Evolutionary conservation across 2,113 vertebrate genomes (phyloP), one percentile per base, ranked within the genome.

Genomic region (Clupea harengus): DNA sequence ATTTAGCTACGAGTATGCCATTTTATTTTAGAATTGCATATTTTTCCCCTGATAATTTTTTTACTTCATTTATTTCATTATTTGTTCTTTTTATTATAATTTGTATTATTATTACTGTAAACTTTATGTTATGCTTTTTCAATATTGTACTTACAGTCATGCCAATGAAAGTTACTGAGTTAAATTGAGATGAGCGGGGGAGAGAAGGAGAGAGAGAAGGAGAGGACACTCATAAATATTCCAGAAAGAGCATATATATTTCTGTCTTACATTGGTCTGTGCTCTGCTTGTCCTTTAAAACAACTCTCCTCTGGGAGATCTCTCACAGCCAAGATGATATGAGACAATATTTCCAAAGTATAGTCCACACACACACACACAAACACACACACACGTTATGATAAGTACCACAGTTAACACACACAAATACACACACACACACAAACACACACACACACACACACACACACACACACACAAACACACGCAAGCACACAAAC

Each of bases 181-280:
- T 1, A 1, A 39, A 39, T 39, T 39, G 39, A 39, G 39, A 39
- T 2, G 1, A 39, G 39, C 39, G 7, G 9, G n/a, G 6, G n/a
- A 25, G 60, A 64, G n/a, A 22, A 22, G 11, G 67, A 32, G 67
- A 32, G 25, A 4, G 67, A 32, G 67, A 39, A 17, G 72, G 28
- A 78, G 72, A 78, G 28, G 32, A 78, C 13, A 78, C 28, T 67
- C 64, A 67, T 67, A 67, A 67, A 67, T 67, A 67, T 67, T 67
- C 64, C 64, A 67, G n/a, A 67, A 67, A 25, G n/a, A 25, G 7
- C 64, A 60, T 60, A 60, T 60, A 22, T 60, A 67, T 67, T 39
- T 32, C 54, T 60, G 54, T 60, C 72, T 32, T 44, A 32, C 72
- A 78, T 39, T 32, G 25, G 13, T 39, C 72, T 39, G 25, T 78